A percentile compares a stretch with the other conserved stretches of the same genome.
Evolutionary conservation across 2,888 invertebrate genomes (phyloP).

Genomic region (Hoplodrina blanda): DNA sequence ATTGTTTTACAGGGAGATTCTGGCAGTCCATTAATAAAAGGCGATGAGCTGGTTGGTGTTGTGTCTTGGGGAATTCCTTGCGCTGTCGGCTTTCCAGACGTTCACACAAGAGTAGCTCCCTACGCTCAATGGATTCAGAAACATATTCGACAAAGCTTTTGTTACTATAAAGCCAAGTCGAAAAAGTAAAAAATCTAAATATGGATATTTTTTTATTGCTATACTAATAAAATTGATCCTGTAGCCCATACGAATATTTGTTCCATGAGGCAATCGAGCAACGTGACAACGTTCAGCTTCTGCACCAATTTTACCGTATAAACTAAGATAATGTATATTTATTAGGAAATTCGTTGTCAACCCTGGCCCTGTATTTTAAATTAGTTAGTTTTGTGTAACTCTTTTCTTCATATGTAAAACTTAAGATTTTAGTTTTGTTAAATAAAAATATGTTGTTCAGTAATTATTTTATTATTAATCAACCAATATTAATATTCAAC

Average conservation of each 20-base stretch:
- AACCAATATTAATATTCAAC: constrained; percentile 4
- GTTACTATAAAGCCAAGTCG: constrained; percentile 2
- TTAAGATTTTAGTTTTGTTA: not conserved
- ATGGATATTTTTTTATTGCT: not conserved
- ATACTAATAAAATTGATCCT: too few relatives aligned
- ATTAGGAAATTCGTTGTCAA: not conserved
- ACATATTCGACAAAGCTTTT: constrained; percentile 55
- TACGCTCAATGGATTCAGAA: constrained; percentile 79
- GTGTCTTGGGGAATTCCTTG: constrained; percentile 89
- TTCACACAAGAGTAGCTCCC: constrained; percentile 83
- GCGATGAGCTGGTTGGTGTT: constrained; percentile 78
- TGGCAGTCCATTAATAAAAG: constrained; percentile 82
- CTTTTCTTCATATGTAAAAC: not conserved
- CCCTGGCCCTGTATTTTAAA: not conserved
- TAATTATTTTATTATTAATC: constrained; percentile 15
- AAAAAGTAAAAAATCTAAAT: not conserved
- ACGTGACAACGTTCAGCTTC: too few relatives aligned
- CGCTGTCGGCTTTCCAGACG: constrained; percentile 86
- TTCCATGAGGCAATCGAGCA: too few relatives aligned
- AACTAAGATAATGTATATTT: too few relatives aligned
- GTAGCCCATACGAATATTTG: too few relatives aligned
- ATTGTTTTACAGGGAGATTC: constrained; percentile 84
- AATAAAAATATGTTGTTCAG: constrained; percentile 1
- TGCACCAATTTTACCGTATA: too few relatives aligned
- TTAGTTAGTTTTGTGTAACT: not conserved